phyloP scores from a whole-genome alignment of 2,797 vertebrate species.

The Luscinia megarhynchos region DNA sequence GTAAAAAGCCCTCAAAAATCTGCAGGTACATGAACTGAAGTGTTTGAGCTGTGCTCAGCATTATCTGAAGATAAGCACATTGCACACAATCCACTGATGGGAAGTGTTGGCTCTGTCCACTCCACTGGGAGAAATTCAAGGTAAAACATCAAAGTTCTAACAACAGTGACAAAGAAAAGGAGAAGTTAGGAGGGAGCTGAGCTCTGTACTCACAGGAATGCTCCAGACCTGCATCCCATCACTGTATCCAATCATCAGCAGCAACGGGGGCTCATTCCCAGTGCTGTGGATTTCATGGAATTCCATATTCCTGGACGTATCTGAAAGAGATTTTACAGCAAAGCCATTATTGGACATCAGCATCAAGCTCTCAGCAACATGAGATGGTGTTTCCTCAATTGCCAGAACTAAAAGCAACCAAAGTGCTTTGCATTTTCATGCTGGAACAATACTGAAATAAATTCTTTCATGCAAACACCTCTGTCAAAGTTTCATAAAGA shows the following conservation, averaged over 20 bases:
- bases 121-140: fast-evolving
- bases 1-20: background rate
- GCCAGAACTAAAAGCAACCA: background rate
- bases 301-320: constrained; percentile 90
- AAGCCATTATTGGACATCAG: background rate
- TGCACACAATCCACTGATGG: background rate
- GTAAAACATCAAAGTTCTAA: background rate
- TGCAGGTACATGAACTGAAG: background rate
- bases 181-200: background rate
- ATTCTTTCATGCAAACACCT: background rate
- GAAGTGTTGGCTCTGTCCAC: background rate
- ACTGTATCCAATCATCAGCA: constrained; percentile 93
- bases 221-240: constrained; percentile 99
- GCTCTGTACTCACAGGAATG: constrained; percentile 88
- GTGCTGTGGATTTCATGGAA: constrained; percentile 92
- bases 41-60: background rate
- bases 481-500: background rate
- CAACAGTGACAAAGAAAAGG: fast-evolving
- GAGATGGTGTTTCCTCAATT: background rate
- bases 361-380: background rate
- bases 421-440: background rate
- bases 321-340: constrained; percentile 71
- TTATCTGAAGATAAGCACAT: background rate
- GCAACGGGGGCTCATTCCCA: constrained; percentile 89
- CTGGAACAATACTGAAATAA: background rate